A percentile compares a stretch with the other conserved stretches of the same genome.
Conservation (phyloP, 2,888 invertebrate genomes). For the Ecliptopera silaceata region DNA sequence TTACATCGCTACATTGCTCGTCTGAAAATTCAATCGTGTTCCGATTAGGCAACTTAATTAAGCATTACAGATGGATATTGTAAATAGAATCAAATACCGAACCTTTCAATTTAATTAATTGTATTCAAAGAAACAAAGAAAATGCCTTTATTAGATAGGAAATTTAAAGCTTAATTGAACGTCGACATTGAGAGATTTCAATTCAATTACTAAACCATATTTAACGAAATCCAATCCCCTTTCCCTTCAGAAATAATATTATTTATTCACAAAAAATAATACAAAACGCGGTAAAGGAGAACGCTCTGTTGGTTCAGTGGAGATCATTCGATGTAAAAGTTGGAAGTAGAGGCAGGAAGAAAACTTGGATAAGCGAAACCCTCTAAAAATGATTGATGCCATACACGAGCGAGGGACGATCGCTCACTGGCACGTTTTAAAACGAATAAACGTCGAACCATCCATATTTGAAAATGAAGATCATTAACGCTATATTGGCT, state of each 20-base stretch:
- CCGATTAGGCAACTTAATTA: constrained; percentile 12
- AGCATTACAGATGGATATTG: constrained; percentile 19
- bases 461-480: constrained; percentile 76
- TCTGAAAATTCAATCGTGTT: constrained; percentile 10
- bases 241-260: constrained; percentile 81
- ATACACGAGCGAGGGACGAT: constrained; percentile 59
- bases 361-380: constrained; percentile 83
- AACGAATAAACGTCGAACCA: constrained; percentile 80
- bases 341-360: constrained; percentile 73
- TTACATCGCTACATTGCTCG: background rate
- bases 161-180: constrained; percentile 81
- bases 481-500: constrained; percentile 76
- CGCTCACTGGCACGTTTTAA: constrained; percentile 71
- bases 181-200: constrained; percentile 83
- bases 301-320: constrained; percentile 79
- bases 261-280: constrained; percentile 83
- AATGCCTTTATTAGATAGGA: constrained; percentile 71
- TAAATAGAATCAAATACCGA: constrained; percentile 38
- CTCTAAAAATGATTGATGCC: constrained; percentile 84
- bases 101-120: constrained; percentile 61
- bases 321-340: constrained; percentile 81
- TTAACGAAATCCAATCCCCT: constrained; percentile 83
- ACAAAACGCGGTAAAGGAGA: constrained; percentile 76
- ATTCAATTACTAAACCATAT: constrained; percentile 84
- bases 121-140: constrained; percentile 72